Evolutionary conservation across 2,797 vertebrate species (phyloP), one percentile per base, ranked within the genome.

Genomic region (Acipenser ruthenus): DNA sequence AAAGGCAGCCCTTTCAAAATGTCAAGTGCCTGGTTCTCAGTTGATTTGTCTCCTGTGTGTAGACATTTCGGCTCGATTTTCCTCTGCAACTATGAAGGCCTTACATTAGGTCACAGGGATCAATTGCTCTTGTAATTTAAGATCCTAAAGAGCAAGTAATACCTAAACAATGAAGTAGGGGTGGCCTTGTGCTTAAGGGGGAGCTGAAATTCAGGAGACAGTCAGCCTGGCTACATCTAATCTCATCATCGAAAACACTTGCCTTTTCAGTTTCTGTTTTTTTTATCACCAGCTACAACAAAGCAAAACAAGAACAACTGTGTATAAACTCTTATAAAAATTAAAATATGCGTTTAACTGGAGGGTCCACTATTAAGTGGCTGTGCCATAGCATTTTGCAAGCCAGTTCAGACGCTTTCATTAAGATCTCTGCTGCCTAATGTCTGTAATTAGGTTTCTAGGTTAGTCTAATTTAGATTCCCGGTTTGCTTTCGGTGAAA

Each of bases 71-170:
- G 90, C 90, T 96, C 91, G 85, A 81, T 90, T 95, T 97, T 92
- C 89, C 89, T 91, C 84, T 85, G 89, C 88, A 90, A 89, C 83
- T 88, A 75, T 90, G 81, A 82, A 90, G 89, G 91, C 92, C 90
- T 93, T 93, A 86, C 87, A 89, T 85, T 72, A 92, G 95, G 93
- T 94, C 93, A 94, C 72, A 71, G 86, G 88, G 93, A 96, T 95
- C 94, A 96, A 98, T 95, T 95, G 94, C 92, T 92, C 84, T 86
- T 74, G 95, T 95, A 96, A 98, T 86, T 80, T 83, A 93, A 97
- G 87, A 92, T 90, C 85, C 88, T 79, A 92, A 93, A 91, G 88
- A 94, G 93, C 91, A 91, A 94, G 91, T 88, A 92, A 93, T 93
- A 94, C 88, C 90, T 88, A 89, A 93, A 92, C 91, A 91, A 90